A percentile compares a stretch with the other conserved stretches of the same genome.
These are phyloP conservation scores for Labeo calbasu DNA, from an alignment of 2,797 vertebrate species.

Conservation along the genomic window DNA sequence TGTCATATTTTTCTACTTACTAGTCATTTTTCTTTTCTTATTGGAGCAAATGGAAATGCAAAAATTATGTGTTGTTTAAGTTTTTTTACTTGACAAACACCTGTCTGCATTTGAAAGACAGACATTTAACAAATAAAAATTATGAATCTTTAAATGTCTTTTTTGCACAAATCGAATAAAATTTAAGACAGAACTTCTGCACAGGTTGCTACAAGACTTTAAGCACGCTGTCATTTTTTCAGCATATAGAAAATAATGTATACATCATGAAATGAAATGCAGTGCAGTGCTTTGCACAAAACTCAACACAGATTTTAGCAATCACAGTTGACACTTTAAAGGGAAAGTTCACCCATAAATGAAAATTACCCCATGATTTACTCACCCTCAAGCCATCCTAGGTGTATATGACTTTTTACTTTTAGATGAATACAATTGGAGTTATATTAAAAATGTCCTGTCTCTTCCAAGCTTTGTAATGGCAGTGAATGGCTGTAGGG, in stretches of 20 bases:
- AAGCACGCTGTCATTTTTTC: background rate
- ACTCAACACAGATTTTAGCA: too few relatives aligned
- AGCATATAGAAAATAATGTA: background rate
- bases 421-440: too few relatives aligned
- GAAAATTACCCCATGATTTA: too few relatives aligned
- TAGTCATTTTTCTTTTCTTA: background rate
- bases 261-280: background rate
- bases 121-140: background rate
- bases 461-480: too few relatives aligned
- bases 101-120: background rate
- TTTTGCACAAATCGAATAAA: background rate
- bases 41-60: background rate
- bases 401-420: too few relatives aligned
- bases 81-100: background rate
- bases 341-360: too few relatives aligned
- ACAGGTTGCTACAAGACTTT: background rate
- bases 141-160: background rate
- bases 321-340: too few relatives aligned
- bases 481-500: too few relatives aligned
- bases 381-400: too few relatives aligned
- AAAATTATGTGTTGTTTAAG: background rate
- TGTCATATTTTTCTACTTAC: background rate
- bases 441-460: too few relatives aligned
- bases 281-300: background rate
- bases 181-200: background rate